Evolutionary conservation across 2,797 vertebrate genomes (phyloP), one percentile per base, ranked within the genome.

Genomic region (Pipistrellus nathusii): DNA sequence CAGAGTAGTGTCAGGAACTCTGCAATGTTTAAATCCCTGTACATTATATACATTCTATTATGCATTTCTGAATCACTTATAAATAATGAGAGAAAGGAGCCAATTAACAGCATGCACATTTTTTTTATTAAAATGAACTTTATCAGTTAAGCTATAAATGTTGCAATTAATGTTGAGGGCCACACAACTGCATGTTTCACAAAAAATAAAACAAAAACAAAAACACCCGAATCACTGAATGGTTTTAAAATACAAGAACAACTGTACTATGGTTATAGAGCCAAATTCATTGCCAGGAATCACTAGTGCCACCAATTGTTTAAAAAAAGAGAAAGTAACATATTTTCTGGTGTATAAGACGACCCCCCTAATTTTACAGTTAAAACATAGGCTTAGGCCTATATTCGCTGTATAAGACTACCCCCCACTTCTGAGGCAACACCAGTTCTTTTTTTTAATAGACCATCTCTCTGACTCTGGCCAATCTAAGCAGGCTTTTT

Each of bases 271-370:
- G 80, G 6, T 2, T 32, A 64, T 3, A 62, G 71, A 77, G 35
- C 23, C 23, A 78, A 71, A 71, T 62, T 82, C 13, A 14, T 46
- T 86, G 72, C 23, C 59, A 51, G 81, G 81, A 90, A 53, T 44
- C 82, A 88, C 75, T 48, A 72, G 41, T 85, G 82, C 82, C 85
- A 88, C 59, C 71, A 91, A 76, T 92, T 92, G 81, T 30, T 57
- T 69, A 46, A 59, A 85, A 69, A 78, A 75, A 53, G 27, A 81
- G 18, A 87, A 18, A 90, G 83, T 41, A 41, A 6, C 38, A 41
- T 41, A 41, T 41, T 41, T 41, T 41, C 38, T 4, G 38, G 38
- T 6, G 6, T 41, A 7, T 41, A 41, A 41, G 38, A 41, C 6
- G 38, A 41, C 38, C 6, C 38, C 5, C 38, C 38, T 41, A 7